Evolutionary conservation across 2,113 vertebrate genomes (phyloP), one percentile per base, ranked within the genome.

Genomic region (Trichomycterus rosablanca): DNA sequence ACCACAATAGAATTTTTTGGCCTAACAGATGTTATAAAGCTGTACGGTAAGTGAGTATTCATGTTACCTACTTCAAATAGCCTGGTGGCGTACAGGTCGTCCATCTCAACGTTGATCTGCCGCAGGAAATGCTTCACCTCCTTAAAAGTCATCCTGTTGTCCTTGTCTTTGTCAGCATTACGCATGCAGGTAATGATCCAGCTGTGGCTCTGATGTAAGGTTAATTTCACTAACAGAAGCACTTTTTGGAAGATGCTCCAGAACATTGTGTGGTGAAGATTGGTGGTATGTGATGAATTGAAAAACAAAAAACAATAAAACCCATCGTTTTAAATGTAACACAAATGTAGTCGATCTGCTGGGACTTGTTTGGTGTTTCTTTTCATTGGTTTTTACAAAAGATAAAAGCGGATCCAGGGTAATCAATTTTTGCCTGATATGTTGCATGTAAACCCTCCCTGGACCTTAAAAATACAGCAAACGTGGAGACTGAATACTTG

Each of bases 141-240:
- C 67, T 97, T 95, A 66, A 97, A 85, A 53, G 73, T 89, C 94
- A 99, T 97, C 78, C 87, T 92, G 78, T 95, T 95, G 86, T 99
- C 96, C 1, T 83, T 80, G 59, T 99, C 93, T 70, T 94, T 94
- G 78, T 99, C 96, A 7, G 93, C 94, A 74, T 97, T 98, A 4
- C 89, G 62, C 78, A 99, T 88, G 77, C 93, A 95, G 52, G 84
- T 86, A 60, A 93, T 89, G 51, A 99, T 90, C 96, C 96, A 99
- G 82, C 95, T 98, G 74, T 59, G 16, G 4, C 23, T 44, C 11
- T 32, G 72, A 85, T 84, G 74, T 91, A 92, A 97, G 90, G 89
- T 3, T 6, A 3, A 44, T 50, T 49, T 48, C 15, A 39, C 34
- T 12, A 3, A n/a, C n/a, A n/a, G n/a, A n/a, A 49, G 23, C 8